These are phyloP conservation scores for Euplexia lucipara DNA, from an alignment of 2,888 invertebrate species.

Conservation along the genomic window DNA sequence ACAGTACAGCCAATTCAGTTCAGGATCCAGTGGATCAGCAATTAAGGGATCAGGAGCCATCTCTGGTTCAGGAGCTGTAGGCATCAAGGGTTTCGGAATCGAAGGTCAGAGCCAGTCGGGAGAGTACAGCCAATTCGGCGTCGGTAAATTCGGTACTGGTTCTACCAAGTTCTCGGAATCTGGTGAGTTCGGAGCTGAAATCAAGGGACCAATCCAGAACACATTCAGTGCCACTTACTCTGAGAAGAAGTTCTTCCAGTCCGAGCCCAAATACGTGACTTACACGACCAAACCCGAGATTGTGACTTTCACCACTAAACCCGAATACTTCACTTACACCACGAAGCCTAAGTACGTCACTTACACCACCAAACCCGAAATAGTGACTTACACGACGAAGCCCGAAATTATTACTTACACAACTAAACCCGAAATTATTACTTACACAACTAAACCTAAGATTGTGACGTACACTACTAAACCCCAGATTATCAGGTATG, in stretches of 20 bases:
- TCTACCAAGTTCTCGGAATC: slow-evolving; percentile 50
- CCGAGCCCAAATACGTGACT: slow-evolving; percentile 75
- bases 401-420: slow-evolving; percentile 73
- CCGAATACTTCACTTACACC: slow-evolving; percentile 76
- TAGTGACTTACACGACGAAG: slow-evolving; percentile 73
- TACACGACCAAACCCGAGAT: slow-evolving; percentile 75
- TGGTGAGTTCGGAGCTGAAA: slow-evolving; percentile 68
- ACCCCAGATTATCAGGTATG: slow-evolving; percentile 80
- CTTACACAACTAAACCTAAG: too few species aligned
- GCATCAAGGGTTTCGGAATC: slow-evolving; percentile 54
- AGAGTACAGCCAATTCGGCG: slow-evolving; percentile 68
- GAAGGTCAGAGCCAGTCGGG: slow-evolving; percentile 59
- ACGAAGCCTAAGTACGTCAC: slow-evolving; percentile 78
- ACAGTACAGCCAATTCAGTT: slow-evolving; percentile 67
- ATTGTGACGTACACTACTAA: slow-evolving; percentile 80
- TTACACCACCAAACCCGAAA: slow-evolving; percentile 76
- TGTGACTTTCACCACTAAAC: slow-evolving; percentile 75
- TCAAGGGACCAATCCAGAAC: slow-evolving; percentile 81
- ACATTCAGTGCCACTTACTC: slow-evolving; percentile 80
- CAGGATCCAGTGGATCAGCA: slow-evolving; percentile 35
- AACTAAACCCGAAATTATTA: too few species aligned
- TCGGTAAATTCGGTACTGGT: slow-evolving; percentile 69
- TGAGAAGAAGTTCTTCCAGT: slow-evolving; percentile 83
- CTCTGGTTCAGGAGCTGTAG: slow-evolving; percentile 31
- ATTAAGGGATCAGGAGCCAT: slow-evolving; percentile 43